Evolutionary conservation across 92 coral and sea anemone genomes (phyloP).

Genomic region (Actinernus sp.): DNA sequence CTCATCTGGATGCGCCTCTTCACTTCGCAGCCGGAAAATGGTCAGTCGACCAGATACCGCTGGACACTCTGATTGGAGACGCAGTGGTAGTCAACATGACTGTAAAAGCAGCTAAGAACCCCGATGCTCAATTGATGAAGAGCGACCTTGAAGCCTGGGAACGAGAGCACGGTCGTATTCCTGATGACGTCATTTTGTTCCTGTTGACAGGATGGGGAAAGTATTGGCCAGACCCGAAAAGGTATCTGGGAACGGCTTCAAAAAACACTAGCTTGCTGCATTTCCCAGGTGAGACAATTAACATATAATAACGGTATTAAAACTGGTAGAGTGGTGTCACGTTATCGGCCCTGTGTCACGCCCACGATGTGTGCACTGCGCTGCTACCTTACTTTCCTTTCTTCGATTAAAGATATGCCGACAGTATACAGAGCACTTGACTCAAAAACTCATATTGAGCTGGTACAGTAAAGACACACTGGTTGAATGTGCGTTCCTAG

Average conservation of each 20-base stretch:
- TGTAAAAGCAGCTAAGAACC: slow-evolving; percentile 55
- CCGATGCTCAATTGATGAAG: slow-evolving; percentile 55
- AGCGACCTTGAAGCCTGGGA: too few species aligned
- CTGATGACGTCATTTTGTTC: slow-evolving; percentile 63
- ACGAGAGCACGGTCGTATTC: slow-evolving; percentile 52
- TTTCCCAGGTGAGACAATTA: slow-evolving; percentile 95
- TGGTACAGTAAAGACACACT: too few species aligned
- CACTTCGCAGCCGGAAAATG: slow-evolving; percentile 61
- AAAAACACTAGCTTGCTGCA: slow-evolving; percentile 56
- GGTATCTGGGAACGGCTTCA: slow-evolving; percentile 66
- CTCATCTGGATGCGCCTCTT: slow-evolving; percentile 80
- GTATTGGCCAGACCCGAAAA: slow-evolving; percentile 62
- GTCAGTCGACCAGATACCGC: slow-evolving; percentile 78
- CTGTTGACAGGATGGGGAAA: slow-evolving; percentile 71
- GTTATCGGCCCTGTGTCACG: too few species aligned
- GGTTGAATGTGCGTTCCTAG: too few species aligned
- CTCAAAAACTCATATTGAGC: too few species aligned
- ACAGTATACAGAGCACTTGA: too few species aligned
- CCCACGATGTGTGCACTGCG: too few species aligned
- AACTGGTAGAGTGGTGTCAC: too few species aligned
- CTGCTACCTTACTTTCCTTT: too few species aligned
- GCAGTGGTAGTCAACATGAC: slow-evolving; percentile 82
- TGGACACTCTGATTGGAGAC: slow-evolving; percentile 70
- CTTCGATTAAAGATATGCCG: too few species aligned
- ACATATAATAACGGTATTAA: too few species aligned